Conservation (phyloP, 1,140 invertebrate species). For the Ips typographus region DNA sequence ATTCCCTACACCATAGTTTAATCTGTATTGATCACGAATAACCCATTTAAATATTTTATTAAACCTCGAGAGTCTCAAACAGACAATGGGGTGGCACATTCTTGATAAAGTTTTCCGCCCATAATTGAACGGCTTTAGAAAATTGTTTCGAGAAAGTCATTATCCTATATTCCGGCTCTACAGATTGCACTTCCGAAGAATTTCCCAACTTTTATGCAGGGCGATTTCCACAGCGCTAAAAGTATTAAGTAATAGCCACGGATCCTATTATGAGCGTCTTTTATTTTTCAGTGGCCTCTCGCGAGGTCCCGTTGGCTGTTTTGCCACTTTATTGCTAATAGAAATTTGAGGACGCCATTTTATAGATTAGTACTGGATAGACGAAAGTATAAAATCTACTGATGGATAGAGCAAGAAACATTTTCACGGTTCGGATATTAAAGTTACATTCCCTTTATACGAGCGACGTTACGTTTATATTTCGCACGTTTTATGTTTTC, state of each 20-base stretch:
- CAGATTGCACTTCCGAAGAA: conserved; percentile 34
- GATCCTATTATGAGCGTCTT: conserved; percentile 32
- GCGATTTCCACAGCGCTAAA: conserved; percentile 27
- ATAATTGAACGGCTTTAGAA: conserved; percentile 34
- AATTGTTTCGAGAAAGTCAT: conserved; percentile 38
- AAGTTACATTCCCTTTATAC: too few relatives aligned
- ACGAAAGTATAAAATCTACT: too few relatives aligned
- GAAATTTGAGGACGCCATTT: conserved; percentile 1
- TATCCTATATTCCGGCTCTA: conserved; percentile 35
- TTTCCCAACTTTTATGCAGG: conserved; percentile 33
- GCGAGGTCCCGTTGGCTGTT: conserved; percentile 15
- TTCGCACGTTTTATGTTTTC: too few relatives aligned
- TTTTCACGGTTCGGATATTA: too few relatives aligned
- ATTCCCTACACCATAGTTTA: too few relatives aligned
- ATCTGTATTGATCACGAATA: not conserved
- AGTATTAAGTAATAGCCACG: conserved; percentile 36
- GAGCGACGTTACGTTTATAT: too few relatives aligned
- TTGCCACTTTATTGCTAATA: conserved; percentile 29
- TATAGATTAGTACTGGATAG: too few relatives aligned
- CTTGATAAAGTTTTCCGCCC: conserved; percentile 36
- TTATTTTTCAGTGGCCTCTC: conserved; percentile 32
- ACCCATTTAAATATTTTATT: conserved; percentile 36
- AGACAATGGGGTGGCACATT: conserved; percentile 37
- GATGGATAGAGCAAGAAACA: too few relatives aligned
- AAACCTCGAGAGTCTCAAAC: conserved; percentile 28